phyloP scores from a whole-genome alignment of 2,797 vertebrate species.

The Pipistrellus pipistrellus region DNA sequence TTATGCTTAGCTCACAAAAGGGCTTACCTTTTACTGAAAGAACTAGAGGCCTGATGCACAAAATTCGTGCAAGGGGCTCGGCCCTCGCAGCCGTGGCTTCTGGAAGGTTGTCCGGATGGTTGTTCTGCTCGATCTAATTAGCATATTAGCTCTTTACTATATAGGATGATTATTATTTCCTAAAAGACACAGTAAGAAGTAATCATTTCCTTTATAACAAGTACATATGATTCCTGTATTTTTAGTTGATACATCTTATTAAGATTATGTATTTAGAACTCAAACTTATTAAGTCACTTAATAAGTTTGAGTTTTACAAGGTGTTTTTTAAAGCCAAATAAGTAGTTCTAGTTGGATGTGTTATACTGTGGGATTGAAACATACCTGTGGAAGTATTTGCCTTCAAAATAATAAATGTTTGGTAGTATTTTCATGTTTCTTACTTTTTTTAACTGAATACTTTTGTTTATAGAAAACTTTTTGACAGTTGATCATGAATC shows the following conservation, averaged over 20 bases:
- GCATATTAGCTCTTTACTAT: too few relatives aligned
- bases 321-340: neutral
- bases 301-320: slow-evolving; percentile 53
- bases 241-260: slow-evolving; percentile 47
- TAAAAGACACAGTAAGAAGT: slow-evolving; percentile 18
- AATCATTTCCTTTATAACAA: slow-evolving; percentile 30
- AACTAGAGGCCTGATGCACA: too few relatives aligned
- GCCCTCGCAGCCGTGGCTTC: too few relatives aligned
- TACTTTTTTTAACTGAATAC: neutral
- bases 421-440: slow-evolving; percentile 23
- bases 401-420: slow-evolving; percentile 57
- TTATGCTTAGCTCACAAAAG: slow-evolving; percentile 34
- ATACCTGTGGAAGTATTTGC: slow-evolving; percentile 46
- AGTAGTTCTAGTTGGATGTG: slow-evolving; percentile 26
- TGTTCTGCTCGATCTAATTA: too few relatives aligned
- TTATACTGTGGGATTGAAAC: slow-evolving; percentile 33
- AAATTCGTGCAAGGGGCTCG: too few relatives aligned
- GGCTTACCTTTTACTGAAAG: slow-evolving; percentile 36
- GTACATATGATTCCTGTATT: neutral
- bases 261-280: slow-evolving; percentile 4
- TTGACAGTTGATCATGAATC: slow-evolving; percentile 49
- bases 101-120: too few relatives aligned
- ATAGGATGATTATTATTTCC: neutral
- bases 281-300: neutral
- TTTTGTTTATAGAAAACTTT: slow-evolving; percentile 43